phyloP scores from a whole-genome alignment of 1,140 invertebrate species.

The Drosophila triauraria region DNA sequence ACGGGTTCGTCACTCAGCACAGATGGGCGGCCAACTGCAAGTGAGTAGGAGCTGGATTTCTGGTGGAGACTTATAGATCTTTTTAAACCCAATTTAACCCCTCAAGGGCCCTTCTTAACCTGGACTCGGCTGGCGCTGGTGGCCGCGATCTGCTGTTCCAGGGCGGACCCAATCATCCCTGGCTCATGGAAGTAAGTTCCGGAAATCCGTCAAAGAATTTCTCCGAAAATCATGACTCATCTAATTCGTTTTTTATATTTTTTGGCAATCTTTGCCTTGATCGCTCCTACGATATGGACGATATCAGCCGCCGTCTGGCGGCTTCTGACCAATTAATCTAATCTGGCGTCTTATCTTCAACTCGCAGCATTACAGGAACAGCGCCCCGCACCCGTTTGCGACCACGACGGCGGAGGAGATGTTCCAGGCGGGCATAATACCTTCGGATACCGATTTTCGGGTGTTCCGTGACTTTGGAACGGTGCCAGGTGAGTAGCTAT shows the following conservation, averaged over 20 bases:
- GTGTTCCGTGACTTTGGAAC: constrained; percentile 90
- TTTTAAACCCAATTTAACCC: constrained; percentile 82
- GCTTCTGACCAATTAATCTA: constrained; percentile 85
- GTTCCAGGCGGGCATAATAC: constrained; percentile 93
- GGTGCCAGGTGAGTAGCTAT: constrained; percentile 79
- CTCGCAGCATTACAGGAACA: constrained; percentile 90
- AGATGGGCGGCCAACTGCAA: constrained; percentile 88
- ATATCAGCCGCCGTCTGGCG: constrained; percentile 35
- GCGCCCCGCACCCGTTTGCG: constrained; percentile 92
- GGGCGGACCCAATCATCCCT: constrained; percentile 95
- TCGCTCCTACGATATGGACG: constrained; percentile 19
- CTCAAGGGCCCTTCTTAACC: constrained; percentile 93
- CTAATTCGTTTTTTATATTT: neutral
- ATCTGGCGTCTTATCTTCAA: constrained; percentile 82
- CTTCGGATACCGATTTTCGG: constrained; percentile 95
- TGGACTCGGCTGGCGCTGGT: constrained; percentile 97
- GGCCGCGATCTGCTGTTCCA: constrained; percentile 98
- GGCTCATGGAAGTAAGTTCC: constrained; percentile 91
- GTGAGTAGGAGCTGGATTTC: constrained; percentile 42
- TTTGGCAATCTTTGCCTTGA: constrained; percentile 17
- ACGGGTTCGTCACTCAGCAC: constrained; percentile 93
- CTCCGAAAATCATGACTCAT: neutral
- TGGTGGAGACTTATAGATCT: constrained; percentile 86
- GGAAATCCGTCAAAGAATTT: neutral
- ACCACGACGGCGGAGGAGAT: constrained; percentile 92